Evolutionary conservation across 1,140 invertebrate genomes (phyloP), one percentile per base, ranked within the genome.

Genomic region (Sitophilus oryzae): DNA sequence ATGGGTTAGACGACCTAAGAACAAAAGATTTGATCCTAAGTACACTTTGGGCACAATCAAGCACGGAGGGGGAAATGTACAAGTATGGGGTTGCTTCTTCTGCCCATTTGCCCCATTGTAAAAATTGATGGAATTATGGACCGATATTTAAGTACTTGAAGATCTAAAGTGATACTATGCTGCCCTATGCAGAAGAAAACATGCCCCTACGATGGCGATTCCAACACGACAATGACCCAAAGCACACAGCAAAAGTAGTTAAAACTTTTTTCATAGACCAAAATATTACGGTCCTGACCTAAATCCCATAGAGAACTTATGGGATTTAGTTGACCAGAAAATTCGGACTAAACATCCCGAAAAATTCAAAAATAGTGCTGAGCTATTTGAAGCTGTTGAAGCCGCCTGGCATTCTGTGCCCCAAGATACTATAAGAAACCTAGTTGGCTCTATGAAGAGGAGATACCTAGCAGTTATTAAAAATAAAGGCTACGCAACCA

Each of bases 171-270:
- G 16, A 49, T 16, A 44, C 18, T 9, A 52, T 57, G 37, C 20
- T 45, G n/a, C 34, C 55, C 2, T 45, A n/a, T 52, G 59, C 55
- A 14, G 58, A 56, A 16, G 15, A 53, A 16, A 38, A 66, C 41
- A 62, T 66, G 65, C 65, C 63, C 30, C 19, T 62, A 15, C 36
- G 16, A 41, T 63, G 59, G 53, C 46, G 56, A n/a, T 64, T 63
- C 35, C 59, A 65, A 46, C 59, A 66, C 16, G 62, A 69, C 49
- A 65, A 66, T 52, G 60, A 63, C 42, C 65, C 66, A 21, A 68
- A 67, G 36, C 65, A 68, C 48, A 65, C 61, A 1, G 20, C 20
- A 2, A 56, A 40, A 42, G 20, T 43, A 9, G 51, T 55, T 34
- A 62, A 62, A 22, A n/a, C n/a, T n/a, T n/a, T n/a, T n/a, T n/a